Conservation (phyloP, 2,797 vertebrate species). For the Myotis myotis region DNA sequence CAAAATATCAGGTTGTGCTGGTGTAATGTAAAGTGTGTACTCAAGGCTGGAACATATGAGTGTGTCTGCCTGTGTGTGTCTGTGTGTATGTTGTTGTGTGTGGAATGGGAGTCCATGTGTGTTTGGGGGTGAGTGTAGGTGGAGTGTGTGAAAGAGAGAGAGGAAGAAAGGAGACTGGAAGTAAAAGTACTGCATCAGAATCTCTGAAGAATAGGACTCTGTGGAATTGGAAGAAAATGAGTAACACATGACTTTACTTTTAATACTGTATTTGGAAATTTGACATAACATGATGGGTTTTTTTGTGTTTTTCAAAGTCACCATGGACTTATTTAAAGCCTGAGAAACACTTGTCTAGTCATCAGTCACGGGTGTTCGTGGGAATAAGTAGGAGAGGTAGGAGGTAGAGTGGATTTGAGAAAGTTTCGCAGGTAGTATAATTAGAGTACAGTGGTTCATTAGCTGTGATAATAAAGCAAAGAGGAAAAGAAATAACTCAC, state of each 20-base stretch:
- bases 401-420: background rate
- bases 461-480: background rate
- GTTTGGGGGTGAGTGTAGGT: background rate
- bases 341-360: background rate
- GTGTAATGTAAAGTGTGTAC: background rate
- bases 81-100: background rate
- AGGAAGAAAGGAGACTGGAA: background rate
- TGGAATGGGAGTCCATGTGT: background rate
- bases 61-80: background rate
- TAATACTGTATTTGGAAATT: conserved; percentile 18
- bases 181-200: background rate
- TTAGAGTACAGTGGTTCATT: background rate
- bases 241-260: background rate
- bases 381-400: background rate
- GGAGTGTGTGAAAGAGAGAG: background rate
- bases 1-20: background rate
- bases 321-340: background rate
- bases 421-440: background rate
- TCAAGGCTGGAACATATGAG: background rate
- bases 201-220: background rate
- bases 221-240: background rate
- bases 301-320: background rate
- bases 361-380: background rate
- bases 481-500: background rate
- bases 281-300: background rate